phyloP scores from a whole-genome alignment of 1,140 invertebrate species.

The Trachymyrmex septentrionalis region DNA sequence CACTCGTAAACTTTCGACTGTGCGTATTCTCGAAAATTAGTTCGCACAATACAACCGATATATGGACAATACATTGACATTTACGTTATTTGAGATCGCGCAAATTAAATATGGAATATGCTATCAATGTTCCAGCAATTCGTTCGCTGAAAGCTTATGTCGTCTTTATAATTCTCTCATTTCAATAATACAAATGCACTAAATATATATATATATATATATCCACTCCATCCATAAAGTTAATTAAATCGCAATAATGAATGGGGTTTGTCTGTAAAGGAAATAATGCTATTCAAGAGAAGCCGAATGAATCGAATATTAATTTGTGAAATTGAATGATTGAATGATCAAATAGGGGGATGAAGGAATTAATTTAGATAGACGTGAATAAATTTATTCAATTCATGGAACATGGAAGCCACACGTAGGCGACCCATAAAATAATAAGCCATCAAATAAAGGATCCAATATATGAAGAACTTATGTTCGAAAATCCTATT shows the following conservation, averaged over 20 bases:
- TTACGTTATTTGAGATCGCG: background rate
- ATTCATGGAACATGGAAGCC: background rate
- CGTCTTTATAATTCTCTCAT: constrained; percentile 37
- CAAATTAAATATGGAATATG: constrained; percentile 20
- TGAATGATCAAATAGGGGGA: constrained; percentile 36
- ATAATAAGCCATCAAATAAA: constrained; percentile 43
- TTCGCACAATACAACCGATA: background rate
- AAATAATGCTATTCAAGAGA: constrained; percentile 36
- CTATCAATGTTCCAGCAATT: constrained; percentile 21
- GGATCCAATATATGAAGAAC: background rate
- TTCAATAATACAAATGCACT: constrained; percentile 1
- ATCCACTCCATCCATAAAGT: constrained; percentile 20
- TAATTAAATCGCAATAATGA: constrained; percentile 57
- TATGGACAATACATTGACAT: constrained; percentile 13
- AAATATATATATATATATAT: background rate
- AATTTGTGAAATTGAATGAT: constrained; percentile 60
- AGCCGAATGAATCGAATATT: constrained; percentile 24
- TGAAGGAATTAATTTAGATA: constrained; percentile 44
- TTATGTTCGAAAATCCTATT: constrained; percentile 18
- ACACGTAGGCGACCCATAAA: background rate
- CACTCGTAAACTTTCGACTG: constrained; percentile 31
- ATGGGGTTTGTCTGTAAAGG: background rate
- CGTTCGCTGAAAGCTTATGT: background rate
- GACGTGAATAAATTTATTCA: constrained; percentile 28
- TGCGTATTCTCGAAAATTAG: constrained; percentile 43